Conservation (phyloP, 2,888 invertebrate species). For the Diplazon laetatorius region DNA sequence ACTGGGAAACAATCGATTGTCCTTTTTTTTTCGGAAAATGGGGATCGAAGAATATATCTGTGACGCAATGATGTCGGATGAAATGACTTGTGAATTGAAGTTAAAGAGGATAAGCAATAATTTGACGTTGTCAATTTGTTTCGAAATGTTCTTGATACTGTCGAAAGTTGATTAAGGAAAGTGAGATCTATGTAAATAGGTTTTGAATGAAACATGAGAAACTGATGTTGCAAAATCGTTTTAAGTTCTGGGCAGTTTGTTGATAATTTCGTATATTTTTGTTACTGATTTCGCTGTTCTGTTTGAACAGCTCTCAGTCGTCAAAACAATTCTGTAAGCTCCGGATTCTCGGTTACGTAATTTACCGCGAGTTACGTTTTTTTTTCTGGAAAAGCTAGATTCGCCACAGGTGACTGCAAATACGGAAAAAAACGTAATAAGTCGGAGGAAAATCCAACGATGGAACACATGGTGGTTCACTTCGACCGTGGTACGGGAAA, state of each 20-base stretch:
- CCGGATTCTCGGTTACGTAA: conserved; percentile 24
- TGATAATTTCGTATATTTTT: too few species aligned
- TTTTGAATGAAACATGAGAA: too few species aligned
- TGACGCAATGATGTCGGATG: too few species aligned
- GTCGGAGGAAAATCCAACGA: conserved; percentile 17
- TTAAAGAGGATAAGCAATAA: not conserved
- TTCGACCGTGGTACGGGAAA: conserved; percentile 4
- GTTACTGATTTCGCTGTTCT: too few species aligned
- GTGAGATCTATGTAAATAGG: too few species aligned
- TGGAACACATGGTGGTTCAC: conserved; percentile 16
- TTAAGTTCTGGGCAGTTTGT: too few species aligned
- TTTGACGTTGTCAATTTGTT: too few species aligned
- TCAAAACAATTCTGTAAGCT: not conserved
- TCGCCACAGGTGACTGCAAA: conserved; percentile 34
- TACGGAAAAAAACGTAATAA: conserved; percentile 46
- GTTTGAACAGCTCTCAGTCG: conserved; percentile 5
- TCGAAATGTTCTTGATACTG: too few species aligned
- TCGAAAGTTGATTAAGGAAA: too few species aligned
- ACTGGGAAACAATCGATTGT: not conserved
- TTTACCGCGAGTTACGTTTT: conserved; percentile 43
- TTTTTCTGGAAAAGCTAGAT: conserved; percentile 44
- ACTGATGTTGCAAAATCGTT: too few species aligned
- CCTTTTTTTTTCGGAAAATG: conserved; percentile 31
- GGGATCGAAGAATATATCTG: not conserved
- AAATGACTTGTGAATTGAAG: not conserved